Evolutionary conservation across 2,113 vertebrate genomes (phyloP).

Genomic region (Meleagris gallopavo): DNA sequence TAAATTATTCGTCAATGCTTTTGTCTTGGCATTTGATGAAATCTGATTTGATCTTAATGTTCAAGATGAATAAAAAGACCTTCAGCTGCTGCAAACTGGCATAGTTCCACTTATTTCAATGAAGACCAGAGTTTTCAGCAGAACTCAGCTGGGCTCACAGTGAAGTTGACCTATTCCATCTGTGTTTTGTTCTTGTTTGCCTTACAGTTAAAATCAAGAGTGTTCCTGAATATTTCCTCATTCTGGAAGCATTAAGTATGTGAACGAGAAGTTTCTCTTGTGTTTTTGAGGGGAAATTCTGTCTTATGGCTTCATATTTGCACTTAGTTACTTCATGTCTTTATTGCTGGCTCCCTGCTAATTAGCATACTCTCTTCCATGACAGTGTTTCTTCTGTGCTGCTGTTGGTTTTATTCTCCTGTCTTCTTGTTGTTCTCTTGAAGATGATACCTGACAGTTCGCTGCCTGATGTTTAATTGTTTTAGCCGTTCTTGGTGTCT

Average conservation of each 20-base stretch:
- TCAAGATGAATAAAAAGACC: not conserved
- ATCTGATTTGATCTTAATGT: not conserved
- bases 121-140: not conserved
- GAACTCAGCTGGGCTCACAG: not conserved
- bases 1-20: not conserved
- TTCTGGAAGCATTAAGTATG: not conserved
- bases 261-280: not conserved
- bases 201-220: not conserved
- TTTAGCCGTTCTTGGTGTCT: not conserved
- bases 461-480: not conserved
- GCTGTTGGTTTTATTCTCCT: not conserved
- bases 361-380: not conserved
- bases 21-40: not conserved
- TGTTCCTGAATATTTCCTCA: not conserved
- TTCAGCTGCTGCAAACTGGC: not conserved
- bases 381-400: not conserved
- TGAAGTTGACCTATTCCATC: constrained; percentile 6
- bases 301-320: not conserved
- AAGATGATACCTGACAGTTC: not conserved
- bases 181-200: not conserved
- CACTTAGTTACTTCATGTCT: not conserved
- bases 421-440: not conserved
- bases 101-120: not conserved
- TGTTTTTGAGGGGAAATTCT: not conserved
- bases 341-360: not conserved